Conservation (phyloP, 2,888 invertebrate species). For the Synanthedon vespiformis region DNA sequence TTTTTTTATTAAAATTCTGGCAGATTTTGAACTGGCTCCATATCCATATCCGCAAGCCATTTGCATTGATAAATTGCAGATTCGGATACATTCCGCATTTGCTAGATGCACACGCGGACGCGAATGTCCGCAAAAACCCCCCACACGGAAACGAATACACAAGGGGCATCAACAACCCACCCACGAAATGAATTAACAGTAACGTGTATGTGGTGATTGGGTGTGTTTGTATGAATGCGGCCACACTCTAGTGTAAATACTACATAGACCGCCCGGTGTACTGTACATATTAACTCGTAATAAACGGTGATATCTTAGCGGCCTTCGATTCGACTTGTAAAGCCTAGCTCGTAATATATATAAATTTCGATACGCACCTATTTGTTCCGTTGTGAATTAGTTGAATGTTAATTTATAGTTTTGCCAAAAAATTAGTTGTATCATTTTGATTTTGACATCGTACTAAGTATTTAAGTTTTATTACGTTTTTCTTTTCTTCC, state of each 20-base stretch:
- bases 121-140: too few relatives aligned
- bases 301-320: conserved; percentile 70
- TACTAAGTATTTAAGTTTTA: conserved; percentile 27
- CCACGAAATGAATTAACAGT: neutral
- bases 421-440: conserved; percentile 63
- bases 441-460: conserved; percentile 23
- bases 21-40: too few relatives aligned
- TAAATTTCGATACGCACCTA: conserved; percentile 27
- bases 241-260: neutral
- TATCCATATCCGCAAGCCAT: too few relatives aligned
- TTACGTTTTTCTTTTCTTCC: conserved; percentile 29
- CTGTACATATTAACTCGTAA: conserved; percentile 60
- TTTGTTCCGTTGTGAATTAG: conserved; percentile 16
- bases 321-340: conserved; percentile 69
- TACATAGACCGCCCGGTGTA: conserved; percentile 14
- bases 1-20: too few relatives aligned
- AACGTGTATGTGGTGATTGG: neutral
- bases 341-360: conserved; percentile 52
- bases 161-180: too few relatives aligned
- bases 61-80: too few relatives aligned
- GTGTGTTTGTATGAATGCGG: neutral
- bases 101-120: too few relatives aligned
- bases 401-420: conserved; percentile 22
- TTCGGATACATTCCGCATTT: too few relatives aligned
- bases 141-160: too few relatives aligned